Base-by-base conservation (phyloP, 1,140 invertebrate genomes). In the Trachymyrmex septentrionalis region DNA sequence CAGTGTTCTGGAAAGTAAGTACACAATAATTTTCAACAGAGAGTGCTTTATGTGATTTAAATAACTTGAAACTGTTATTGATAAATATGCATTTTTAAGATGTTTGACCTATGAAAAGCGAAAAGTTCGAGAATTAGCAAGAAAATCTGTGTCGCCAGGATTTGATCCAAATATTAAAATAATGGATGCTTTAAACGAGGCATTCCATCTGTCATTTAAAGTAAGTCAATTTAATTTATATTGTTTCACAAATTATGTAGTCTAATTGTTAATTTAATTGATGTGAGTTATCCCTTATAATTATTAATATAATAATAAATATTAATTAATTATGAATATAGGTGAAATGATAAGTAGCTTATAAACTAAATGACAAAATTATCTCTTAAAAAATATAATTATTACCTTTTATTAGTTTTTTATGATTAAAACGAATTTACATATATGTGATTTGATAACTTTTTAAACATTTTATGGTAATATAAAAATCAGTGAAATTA, bases 1-100 rank as follows among this genome's bases (percentile, higher is more conserved):
- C 95, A 96, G 92, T 96, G 96, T 80, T 94, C 93, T 21, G 96
- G 96, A 89, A 96, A 95, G 91, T 96, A 94, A 88, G 96, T 90
- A n/a, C 19, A 19, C 24, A 30, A 21, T 30, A 44, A 1, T 38
- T 63, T 63, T 63, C 12, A 85, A 30, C 24, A 72, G n/a, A n/a
- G n/a, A n/a, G 14, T 67, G 2, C 12, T 50, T 3, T 34, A 53
- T 14, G 0, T 44, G n/a, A 77, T 64, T 69, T 38, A 59, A 21
- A 66, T 34, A 16, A 63, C 14, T 77, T 48, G 21, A 63, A 44
- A 75, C 69, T 73, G 72, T 67, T 24, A 38, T 71, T 50, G 30
- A 84, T 75, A 76, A 66, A 76, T 21, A 30, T 87, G 73, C 63
- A 55, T 87, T 80, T 88, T 88, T 3, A 59, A 94, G 94, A 78